Percentiles rank a stretch among this genome's conserved stretches.
Conservation (phyloP, 2,797 vertebrate genomes). For the Enteromius paludinosus region DNA sequence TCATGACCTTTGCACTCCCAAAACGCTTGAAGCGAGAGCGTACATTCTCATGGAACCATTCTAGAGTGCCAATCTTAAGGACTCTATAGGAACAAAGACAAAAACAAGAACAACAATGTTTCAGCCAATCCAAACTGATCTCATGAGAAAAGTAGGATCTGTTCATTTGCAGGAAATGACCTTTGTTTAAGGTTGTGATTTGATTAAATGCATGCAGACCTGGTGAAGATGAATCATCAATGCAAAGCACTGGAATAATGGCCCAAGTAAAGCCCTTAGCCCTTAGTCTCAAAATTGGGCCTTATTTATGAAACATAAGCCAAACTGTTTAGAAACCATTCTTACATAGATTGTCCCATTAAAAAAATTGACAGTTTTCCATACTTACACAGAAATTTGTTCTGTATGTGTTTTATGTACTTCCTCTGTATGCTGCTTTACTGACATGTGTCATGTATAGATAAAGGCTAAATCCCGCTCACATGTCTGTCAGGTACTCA, state of each 20-base stretch:
- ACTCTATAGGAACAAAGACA: conserved; percentile 73
- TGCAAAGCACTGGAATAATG: background rate
- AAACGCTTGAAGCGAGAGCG: conserved; percentile 88
- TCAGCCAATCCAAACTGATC: background rate
- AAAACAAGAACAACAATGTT: background rate
- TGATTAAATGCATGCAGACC: background rate
- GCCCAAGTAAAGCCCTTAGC: background rate
- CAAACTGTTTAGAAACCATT: background rate
- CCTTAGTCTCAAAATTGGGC: background rate
- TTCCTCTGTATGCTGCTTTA: background rate
- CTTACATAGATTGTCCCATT: background rate
- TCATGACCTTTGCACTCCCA: conserved; percentile 92
- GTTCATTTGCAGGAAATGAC: conserved; percentile 3
- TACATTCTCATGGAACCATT: conserved; percentile 91
- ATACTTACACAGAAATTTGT: background rate
- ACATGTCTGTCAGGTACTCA: conserved; percentile 40
- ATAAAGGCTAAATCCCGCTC: background rate
- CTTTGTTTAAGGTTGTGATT: background rate
- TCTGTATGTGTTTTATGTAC: background rate
- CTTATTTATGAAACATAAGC: background rate
- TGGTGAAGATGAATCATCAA: conserved; percentile 10
- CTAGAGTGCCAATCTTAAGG: conserved; percentile 87
- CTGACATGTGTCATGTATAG: background rate
- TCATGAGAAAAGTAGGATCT: background rate
- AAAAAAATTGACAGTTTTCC: background rate